These are phyloP conservation scores for Drosophila fulvimacula DNA, from an alignment of 2,888 invertebrate species.

Conservation along the genomic window DNA sequence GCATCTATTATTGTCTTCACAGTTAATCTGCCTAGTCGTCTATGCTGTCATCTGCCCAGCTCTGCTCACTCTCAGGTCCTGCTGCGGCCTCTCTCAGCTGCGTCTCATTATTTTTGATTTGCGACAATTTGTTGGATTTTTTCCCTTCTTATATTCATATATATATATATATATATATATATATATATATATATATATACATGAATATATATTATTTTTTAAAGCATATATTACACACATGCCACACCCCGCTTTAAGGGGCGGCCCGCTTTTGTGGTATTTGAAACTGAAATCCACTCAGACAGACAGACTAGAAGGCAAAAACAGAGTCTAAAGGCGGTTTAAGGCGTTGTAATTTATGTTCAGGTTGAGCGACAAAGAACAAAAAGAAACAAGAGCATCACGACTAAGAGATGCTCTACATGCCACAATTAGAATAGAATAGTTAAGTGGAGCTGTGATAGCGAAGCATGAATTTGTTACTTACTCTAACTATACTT, in stretches of 20 bases:
- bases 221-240: slow-evolving; percentile 45
- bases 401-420: neutral
- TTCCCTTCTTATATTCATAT: slow-evolving; percentile 8
- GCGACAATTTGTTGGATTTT: slow-evolving; percentile 61
- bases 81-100: slow-evolving; percentile 49
- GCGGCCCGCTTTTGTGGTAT: slow-evolving; percentile 25
- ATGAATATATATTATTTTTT: slow-evolving; percentile 5
- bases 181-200: too few relatives aligned
- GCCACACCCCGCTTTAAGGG: slow-evolving; percentile 41
- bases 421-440: too few relatives aligned
- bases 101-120: slow-evolving; percentile 77
- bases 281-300: slow-evolving; percentile 51
- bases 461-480: too few relatives aligned
- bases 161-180: neutral
- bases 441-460: too few relatives aligned
- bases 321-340: slow-evolving; percentile 2
- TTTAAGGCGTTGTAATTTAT: slow-evolving; percentile 63
- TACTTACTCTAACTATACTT: too few relatives aligned
- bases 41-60: neutral
- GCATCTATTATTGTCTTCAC: neutral
- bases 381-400: slow-evolving; percentile 5
- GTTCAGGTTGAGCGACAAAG: slow-evolving; percentile 58
- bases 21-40: neutral
- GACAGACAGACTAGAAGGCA: slow-evolving; percentile 22
- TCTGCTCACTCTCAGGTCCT: neutral